Conservation (phyloP, 2,797 vertebrate genomes). For the Acropternis orthonyx region DNA sequence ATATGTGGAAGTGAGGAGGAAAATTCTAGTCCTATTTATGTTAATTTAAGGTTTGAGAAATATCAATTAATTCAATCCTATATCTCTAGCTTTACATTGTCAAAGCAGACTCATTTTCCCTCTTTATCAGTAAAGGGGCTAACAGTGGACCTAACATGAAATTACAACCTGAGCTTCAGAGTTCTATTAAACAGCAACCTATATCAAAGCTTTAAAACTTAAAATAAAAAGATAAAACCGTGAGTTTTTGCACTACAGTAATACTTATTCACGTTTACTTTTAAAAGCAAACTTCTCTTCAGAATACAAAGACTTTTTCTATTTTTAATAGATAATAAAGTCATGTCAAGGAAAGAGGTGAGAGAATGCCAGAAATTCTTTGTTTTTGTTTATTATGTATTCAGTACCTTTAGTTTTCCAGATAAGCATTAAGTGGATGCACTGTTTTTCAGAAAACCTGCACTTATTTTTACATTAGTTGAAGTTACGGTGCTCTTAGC, state of each 20-base stretch:
- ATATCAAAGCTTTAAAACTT: background rate
- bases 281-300: background rate
- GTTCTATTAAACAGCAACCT: background rate
- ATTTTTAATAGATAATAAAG: background rate
- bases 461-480: background rate
- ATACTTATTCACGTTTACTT: background rate
- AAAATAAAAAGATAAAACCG: background rate
- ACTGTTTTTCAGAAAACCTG: slow-evolving; percentile 10
- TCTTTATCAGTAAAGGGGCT: background rate
- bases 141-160: background rate
- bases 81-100: background rate
- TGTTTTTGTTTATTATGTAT: background rate
- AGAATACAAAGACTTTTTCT: background rate
- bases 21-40: background rate
- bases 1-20: background rate
- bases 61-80: background rate
- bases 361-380: background rate
- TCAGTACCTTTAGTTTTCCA: background rate
- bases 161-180: background rate
- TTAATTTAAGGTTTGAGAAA: background rate
- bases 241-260: background rate
- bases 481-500: slow-evolving; percentile 14
- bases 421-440: background rate
- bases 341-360: background rate
- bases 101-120: background rate